Evolutionary conservation across 2,888 invertebrate genomes (phyloP), one percentile per base, ranked within the genome.

Genomic region (Volucella inanis): DNA sequence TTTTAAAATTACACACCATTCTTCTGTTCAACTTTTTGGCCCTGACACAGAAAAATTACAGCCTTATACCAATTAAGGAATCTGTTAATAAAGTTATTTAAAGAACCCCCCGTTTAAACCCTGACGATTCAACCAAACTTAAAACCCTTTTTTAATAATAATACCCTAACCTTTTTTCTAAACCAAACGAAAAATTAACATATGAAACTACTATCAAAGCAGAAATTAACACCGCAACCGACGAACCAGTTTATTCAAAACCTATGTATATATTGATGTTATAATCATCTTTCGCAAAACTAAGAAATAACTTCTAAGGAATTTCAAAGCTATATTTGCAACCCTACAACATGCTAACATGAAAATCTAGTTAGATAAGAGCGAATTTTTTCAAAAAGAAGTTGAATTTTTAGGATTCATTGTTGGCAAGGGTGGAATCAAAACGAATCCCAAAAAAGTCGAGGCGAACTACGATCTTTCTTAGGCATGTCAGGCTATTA

Each of bases 371-470:
- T 15, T 72, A 4, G 72, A 72, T 9, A 54, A 54, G 8, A 43
- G 72, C 43, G 43, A 72, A 62, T 71, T 43, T 38, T 72, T 62
- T 2, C 22, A 72, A 62, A 14, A 31, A 8, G 71, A 65, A 50
- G 62, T 57, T n/a, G 78, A 86, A 52, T 81, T 86, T 15, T 45
- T 78, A 39, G 74, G 72, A 38, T 78, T 76, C 82, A n/a, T n/a
- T n/a, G n/a, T n/a, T n/a, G n/a, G n/a, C n/a, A n/a, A n/a, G n/a
- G n/a, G n/a, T n/a, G n/a, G n/a, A n/a, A n/a, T n/a, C n/a, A n/a
- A n/a, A n/a, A n/a, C n/a, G n/a, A n/a, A 67, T n/a, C 68, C 64
- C 8, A 65, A 80, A 22, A 84, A 84, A 15, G 55, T 78, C 12
- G n/a, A 76, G 38, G 70, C 75, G 74, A 72, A 43, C 45, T 80